Evolutionary conservation across 2,888 invertebrate species (phyloP).

Genomic region (Zootermopsis nevadensis): DNA sequence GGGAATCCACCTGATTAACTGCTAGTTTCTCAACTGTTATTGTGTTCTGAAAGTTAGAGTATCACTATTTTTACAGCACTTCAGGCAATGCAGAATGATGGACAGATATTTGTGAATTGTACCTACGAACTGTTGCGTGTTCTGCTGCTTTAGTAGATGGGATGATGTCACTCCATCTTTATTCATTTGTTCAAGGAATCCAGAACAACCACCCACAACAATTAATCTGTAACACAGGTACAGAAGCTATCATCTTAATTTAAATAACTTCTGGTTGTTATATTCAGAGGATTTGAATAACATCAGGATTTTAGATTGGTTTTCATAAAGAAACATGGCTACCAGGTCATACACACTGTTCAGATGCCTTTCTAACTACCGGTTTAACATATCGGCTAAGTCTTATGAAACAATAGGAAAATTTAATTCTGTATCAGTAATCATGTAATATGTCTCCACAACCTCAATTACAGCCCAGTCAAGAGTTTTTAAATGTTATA

Average conservation of each 20-base stretch:
- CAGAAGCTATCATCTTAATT: not conserved
- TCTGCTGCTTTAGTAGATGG: slow-evolving; percentile 77
- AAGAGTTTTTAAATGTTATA: no score
- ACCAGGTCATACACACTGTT: no score
- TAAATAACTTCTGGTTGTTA: no score
- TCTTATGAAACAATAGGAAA: not conserved
- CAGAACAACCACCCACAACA: slow-evolving; percentile 81
- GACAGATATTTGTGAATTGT: no score
- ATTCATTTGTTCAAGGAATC: slow-evolving; percentile 82
- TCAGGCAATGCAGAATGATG: no score
- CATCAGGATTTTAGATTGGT: no score
- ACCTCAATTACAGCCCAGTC: not conserved
- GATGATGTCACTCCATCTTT: slow-evolving; percentile 74
- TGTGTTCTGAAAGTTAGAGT: no score
- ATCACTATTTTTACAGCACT: not conserved
- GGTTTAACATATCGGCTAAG: no score
- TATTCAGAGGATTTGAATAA: no score
- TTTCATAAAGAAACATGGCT: no score
- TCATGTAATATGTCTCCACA: not conserved
- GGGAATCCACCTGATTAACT: not conserved
- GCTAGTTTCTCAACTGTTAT: not conserved
- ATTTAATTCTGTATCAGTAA: no score
- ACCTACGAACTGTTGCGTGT: slow-evolving; percentile 60
- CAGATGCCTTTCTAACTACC: no score
- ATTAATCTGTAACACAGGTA: slow-evolving; percentile 67